Evolutionary conservation across 2,113 vertebrate species (phyloP).

Genomic region (Nesoenas mayeri): DNA sequence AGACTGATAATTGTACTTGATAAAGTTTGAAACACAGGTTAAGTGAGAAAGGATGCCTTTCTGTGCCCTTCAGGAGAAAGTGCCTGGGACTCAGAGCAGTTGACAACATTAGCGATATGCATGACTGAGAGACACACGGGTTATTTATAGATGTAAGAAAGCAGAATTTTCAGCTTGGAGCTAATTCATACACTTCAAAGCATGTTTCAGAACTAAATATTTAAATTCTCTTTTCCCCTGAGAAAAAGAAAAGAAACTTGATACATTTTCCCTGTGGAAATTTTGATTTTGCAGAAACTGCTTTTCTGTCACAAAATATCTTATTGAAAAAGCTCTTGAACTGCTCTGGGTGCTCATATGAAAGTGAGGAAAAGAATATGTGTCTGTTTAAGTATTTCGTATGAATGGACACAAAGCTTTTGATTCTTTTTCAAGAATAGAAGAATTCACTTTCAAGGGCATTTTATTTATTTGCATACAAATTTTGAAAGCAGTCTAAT

Average conservation of each 20-base stretch:
- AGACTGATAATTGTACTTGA: neutral
- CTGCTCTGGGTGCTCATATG: neutral
- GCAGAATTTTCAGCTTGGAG: conserved; percentile 35
- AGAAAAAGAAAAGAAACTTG: conserved; percentile 21
- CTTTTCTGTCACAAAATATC: conserved; percentile 52
- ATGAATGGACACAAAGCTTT: neutral
- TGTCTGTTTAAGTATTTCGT: conserved; percentile 1
- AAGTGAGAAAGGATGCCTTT: neutral
- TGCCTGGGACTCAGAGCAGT: neutral
- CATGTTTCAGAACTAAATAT: conserved; percentile 32
- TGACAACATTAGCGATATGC: neutral
- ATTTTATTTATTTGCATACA: neutral
- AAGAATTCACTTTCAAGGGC: neutral
- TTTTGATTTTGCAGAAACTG: conserved; percentile 51
- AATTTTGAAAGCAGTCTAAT: neutral
- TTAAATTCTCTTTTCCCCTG: conserved; percentile 32
- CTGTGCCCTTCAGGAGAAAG: neutral
- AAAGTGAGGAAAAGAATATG: neutral
- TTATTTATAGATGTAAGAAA: conserved; percentile 42
- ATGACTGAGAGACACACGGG: neutral
- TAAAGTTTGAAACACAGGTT: neutral
- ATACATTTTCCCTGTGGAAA: conserved; percentile 47
- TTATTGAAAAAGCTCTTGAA: neutral
- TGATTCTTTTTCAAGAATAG: neutral
- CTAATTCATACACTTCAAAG: conserved; percentile 52